Percentiles rank a stretch among this genome's conserved stretches.
Evolutionary conservation across 2,113 vertebrate species (phyloP).

Genomic region (Neotragus moschatus): DNA sequence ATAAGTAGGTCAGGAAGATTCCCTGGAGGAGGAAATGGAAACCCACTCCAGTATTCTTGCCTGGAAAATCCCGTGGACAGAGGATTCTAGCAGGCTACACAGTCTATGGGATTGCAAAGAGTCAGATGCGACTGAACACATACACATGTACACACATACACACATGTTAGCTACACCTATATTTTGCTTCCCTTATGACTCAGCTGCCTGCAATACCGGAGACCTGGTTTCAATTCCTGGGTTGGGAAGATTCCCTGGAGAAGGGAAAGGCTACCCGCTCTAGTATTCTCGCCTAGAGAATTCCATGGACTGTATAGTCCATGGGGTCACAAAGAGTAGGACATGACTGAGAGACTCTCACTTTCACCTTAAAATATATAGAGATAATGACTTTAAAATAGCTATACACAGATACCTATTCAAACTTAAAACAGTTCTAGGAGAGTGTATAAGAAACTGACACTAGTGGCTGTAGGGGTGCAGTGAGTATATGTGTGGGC

Average conservation of each 20-base stretch:
- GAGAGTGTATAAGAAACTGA: background rate
- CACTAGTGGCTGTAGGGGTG: too few species aligned
- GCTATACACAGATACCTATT: background rate
- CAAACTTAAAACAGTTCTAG: background rate
- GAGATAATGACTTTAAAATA: background rate
- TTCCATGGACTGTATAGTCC: background rate
- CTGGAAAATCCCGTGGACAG: background rate
- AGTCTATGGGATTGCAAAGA: background rate
- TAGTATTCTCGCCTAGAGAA: background rate
- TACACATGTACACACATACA: background rate
- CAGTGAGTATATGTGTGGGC: background rate
- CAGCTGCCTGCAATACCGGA: background rate
- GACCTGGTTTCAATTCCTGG: background rate
- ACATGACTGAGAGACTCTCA: background rate
- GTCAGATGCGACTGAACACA: background rate
- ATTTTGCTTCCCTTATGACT: background rate
- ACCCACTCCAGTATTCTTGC: background rate
- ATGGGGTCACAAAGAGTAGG: background rate
- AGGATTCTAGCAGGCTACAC: background rate
- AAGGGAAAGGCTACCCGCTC: background rate
- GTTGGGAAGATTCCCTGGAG: background rate
- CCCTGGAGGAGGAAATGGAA: background rate
- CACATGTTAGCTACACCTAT: background rate
- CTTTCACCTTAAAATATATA: background rate
- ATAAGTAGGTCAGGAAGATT: background rate